Percentiles rank a stretch among this genome's conserved stretches.
phyloP scores from a whole-genome alignment of 2,113 vertebrate genomes.

The Gymnorhina tibicen region DNA sequence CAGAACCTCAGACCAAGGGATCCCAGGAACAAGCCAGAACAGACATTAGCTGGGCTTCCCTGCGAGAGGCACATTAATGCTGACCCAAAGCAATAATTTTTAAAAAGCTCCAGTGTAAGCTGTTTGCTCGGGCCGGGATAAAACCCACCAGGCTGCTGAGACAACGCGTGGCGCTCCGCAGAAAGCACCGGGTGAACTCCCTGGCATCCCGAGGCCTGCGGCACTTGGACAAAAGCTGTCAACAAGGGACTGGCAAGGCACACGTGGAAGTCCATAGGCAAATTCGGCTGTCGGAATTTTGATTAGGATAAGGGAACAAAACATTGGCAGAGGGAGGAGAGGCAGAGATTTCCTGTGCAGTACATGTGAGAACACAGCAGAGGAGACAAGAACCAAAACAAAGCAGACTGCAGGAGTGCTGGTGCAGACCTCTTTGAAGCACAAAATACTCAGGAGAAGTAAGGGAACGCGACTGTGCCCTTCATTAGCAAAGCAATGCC shows the following conservation, averaged over 20 bases:
- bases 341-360: neutral
- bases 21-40: neutral
- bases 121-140: neutral
- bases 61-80: neutral
- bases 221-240: neutral
- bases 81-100: neutral
- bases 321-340: neutral
- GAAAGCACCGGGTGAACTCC: neutral
- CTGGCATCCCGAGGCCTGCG: neutral
- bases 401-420: neutral
- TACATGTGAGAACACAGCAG: neutral
- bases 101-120: accelerated
- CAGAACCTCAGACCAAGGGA: neutral
- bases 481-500: neutral
- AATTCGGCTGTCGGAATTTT: neutral
- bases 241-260: neutral
- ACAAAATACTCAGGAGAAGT: neutral
- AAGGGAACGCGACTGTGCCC: neutral
- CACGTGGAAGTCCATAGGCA: neutral
- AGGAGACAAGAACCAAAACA: conserved; percentile 5
- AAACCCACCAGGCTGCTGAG: neutral
- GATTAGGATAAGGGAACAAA: neutral
- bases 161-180: neutral
- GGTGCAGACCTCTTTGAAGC: neutral
- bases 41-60: neutral